Base-by-base conservation (phyloP, 2,113 vertebrate species). In the Leptodactylus fuscus region DNA sequence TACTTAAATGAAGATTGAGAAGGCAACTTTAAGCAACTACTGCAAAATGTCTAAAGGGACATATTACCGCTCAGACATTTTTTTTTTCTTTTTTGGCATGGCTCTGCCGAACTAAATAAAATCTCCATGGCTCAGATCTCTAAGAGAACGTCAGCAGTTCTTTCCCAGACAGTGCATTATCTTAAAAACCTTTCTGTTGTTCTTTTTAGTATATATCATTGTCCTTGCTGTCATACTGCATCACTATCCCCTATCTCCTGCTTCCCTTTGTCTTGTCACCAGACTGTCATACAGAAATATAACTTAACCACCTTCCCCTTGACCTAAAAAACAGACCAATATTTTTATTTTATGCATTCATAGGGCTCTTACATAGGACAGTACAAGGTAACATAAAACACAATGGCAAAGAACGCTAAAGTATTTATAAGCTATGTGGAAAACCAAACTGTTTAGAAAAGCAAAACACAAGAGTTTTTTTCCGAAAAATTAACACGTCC, bases 201-300 rank as follows among this genome's bases (percentile, higher is more conserved):
- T 87, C 67, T 79, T 88, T 87, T 88, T 85, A 81, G 85, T 88
- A 78, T 86, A 86, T 88, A 88, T 88, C 81, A 89, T 82, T 82
- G 83, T 74, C 75, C 87, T 87, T 70, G 87, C 84, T 82, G 71
- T 75, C 62, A 84, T 29, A 34, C 36, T 80, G 65, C 41, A 70
- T 87, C 58, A 69, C 81, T 62, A 5, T 38, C 62, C 75, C 73
- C 58, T 77, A 78, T 41, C 82, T 51, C 20, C 70, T 67, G 75
- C 78, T 87, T 82, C 74, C 83, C 48, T 87, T 65, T 76, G 60
- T 87, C 71, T 58, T 51, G 62, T 86, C 73, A 83, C 81, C 60
- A 70, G 85, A 75, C 83, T 87, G 83, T 83, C 86, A 88, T 34
- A 87, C 60, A 77, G 0, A 71, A 77, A 53, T 86, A 85, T 9